These are phyloP conservation scores for Patella vulgata DNA, from an alignment of 1,140 invertebrate genomes.

Conservation along the genomic window DNA sequence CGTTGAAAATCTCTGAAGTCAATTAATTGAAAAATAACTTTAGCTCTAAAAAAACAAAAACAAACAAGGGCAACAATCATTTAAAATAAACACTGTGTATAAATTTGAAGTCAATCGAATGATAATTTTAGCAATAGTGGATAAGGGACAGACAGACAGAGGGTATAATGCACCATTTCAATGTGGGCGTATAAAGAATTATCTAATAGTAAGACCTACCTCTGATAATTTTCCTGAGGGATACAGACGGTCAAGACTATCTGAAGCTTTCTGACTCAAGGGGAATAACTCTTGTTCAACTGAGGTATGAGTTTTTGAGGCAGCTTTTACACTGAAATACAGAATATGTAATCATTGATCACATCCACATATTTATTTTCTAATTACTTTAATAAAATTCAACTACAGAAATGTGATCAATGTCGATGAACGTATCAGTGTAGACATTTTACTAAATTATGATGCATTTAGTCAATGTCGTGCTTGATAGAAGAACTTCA, in stretches of 20 bases:
- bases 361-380: not conserved
- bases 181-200: not conserved
- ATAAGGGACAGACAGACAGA: constrained; percentile 12
- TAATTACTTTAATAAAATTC: not conserved
- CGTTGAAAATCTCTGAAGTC: too few species aligned
- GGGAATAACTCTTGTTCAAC: constrained; percentile 76
- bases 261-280: constrained; percentile 77
- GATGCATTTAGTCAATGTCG: too few species aligned
- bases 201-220: constrained; percentile 38
- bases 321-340: constrained; percentile 75
- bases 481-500: not conserved
- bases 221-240: constrained; percentile 76
- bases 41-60: not conserved
- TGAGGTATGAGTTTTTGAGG: constrained; percentile 75
- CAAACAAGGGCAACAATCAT: constrained; percentile 20
- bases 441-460: not conserved
- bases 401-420: too few species aligned
- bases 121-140: constrained; percentile 19
- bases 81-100: constrained; percentile 11
- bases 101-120: too few species aligned
- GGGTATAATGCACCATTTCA: not conserved
- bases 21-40: not conserved
- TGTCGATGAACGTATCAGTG: too few species aligned
- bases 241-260: constrained; percentile 82
- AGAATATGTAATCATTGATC: constrained; percentile 1